These are phyloP conservation scores for Phoeniculus purpureus DNA, from an alignment of 2,797 vertebrate genomes.

Conservation along the genomic window DNA sequence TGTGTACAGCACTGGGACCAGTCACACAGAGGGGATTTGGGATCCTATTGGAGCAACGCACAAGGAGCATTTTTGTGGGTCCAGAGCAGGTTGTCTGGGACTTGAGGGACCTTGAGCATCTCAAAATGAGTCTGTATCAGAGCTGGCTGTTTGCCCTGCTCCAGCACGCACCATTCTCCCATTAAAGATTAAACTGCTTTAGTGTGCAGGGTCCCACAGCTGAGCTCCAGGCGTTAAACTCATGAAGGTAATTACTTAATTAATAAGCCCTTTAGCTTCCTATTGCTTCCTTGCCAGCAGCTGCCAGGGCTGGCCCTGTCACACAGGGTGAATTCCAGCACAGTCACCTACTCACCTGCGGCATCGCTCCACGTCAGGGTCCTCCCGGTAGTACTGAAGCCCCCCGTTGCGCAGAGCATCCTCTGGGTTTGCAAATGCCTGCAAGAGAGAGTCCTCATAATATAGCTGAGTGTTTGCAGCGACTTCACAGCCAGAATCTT, in stretches of 20 bases:
- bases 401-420: slow-evolving; percentile 91
- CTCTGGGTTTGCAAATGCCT: slow-evolving; percentile 95
- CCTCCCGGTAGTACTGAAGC: slow-evolving; percentile 81
- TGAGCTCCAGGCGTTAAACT: background rate
- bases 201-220: background rate
- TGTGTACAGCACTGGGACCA: background rate
- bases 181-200: background rate
- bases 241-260: background rate
- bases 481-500: background rate
- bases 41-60: background rate
- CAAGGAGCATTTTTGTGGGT: background rate
- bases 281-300: background rate
- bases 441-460: background rate
- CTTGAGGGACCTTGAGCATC: background rate
- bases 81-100: accelerated
- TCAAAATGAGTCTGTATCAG: background rate
- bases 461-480: accelerated
- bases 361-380: slow-evolving; percentile 89
- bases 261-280: background rate
- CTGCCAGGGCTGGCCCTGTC: background rate
- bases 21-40: background rate
- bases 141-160: background rate
- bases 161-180: background rate
- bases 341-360: slow-evolving; percentile 74
- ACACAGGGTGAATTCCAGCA: background rate